Conservation (phyloP, 2,797 vertebrate genomes). For the Trematomus bernacchii region DNA sequence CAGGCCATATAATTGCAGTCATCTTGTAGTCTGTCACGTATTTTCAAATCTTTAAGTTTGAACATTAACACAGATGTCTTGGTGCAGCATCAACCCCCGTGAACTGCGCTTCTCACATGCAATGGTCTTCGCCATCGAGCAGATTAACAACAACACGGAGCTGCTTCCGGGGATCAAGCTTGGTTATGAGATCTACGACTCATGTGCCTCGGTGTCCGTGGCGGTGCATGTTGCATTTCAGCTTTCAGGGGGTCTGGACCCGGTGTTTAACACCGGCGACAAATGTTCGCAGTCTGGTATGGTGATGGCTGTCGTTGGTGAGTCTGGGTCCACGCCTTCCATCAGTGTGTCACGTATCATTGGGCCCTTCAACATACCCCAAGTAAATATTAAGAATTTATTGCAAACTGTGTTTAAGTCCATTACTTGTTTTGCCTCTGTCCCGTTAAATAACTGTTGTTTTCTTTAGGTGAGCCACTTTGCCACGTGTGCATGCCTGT, state of each 20-base stretch:
- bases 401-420: background rate
- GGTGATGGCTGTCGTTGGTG: slow-evolving; percentile 69
- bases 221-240: slow-evolving; percentile 63
- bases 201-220: slow-evolving; percentile 64
- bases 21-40: no score
- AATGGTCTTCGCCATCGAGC: slow-evolving; percentile 73
- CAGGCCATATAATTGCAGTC: no score
- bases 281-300: slow-evolving; percentile 51
- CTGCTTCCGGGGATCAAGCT: slow-evolving; percentile 70
- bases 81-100: slow-evolving; percentile 55
- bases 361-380: slow-evolving; percentile 73
- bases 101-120: slow-evolving; percentile 66
- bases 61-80: background rate
- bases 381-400: slow-evolving; percentile 51
- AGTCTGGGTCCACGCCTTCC: slow-evolving; percentile 77
- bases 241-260: slow-evolving; percentile 60
- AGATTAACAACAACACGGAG: slow-evolving; percentile 74
- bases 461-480: slow-evolving; percentile 80
- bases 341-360: slow-evolving; percentile 76
- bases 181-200: slow-evolving; percentile 76
- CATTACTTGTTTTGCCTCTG: rapidly evolving
- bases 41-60: no score
- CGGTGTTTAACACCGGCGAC: slow-evolving; percentile 17
- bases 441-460: background rate
- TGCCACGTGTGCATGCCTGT: no score